Percentiles rank a stretch among this genome's conserved stretches.
These are phyloP conservation scores for Oscheius sp. DNA, from an alignment of 2,888 invertebrate species.

Conservation along the genomic window DNA sequence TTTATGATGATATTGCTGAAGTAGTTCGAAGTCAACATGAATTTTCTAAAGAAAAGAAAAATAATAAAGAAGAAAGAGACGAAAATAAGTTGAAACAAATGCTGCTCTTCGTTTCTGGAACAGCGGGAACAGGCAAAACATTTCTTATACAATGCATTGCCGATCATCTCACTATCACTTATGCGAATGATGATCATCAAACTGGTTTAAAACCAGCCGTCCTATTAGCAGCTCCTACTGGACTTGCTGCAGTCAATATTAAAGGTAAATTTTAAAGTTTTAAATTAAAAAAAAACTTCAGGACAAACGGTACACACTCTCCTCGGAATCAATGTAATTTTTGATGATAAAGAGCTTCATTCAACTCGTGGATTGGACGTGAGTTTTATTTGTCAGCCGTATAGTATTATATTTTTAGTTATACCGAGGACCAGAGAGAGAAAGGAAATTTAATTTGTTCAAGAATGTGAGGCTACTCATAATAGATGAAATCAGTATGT, in stretches of 20 bases:
- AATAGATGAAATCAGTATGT: conserved; percentile 40
- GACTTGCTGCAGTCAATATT: conserved; percentile 39
- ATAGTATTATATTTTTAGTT: neutral
- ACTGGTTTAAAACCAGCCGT: conserved; percentile 18
- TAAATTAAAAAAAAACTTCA: too few relatives aligned
- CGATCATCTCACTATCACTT: too few relatives aligned
- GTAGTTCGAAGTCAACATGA: too few relatives aligned
- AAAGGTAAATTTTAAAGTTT: too few relatives aligned
- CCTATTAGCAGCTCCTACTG: conserved; percentile 39
- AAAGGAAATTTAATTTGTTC: neutral
- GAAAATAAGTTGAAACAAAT: too few relatives aligned
- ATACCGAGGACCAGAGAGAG: neutral
- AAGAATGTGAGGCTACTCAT: conserved; percentile 31
- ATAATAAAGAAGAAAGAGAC: too few relatives aligned
- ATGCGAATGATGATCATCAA: too few relatives aligned
- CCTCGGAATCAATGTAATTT: conserved; percentile 29
- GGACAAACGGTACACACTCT: conserved; percentile 40
- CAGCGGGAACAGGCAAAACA: neutral
- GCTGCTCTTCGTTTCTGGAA: neutral
- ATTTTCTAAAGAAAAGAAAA: too few relatives aligned
- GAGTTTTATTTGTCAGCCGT: neutral
- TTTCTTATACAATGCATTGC: too few relatives aligned
- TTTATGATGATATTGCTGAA: too few relatives aligned
- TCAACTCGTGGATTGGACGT: neutral
- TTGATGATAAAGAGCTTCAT: too few relatives aligned